phyloP scores from a whole-genome alignment of 1,140 invertebrate species.

The Pseudomyrmex flavicornis region DNA sequence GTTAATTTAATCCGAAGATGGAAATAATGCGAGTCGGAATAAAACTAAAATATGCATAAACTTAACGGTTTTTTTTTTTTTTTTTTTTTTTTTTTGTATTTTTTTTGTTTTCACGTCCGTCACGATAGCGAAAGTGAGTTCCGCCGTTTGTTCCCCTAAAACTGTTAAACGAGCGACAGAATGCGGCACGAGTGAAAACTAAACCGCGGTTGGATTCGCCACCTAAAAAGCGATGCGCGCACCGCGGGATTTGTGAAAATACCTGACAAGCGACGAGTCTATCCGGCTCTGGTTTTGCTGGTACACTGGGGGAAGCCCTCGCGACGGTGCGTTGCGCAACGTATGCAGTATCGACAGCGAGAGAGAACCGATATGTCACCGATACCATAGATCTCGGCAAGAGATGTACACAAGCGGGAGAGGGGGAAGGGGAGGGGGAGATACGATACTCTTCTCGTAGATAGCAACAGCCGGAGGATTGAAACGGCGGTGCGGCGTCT shows the following conservation, averaged over 20 bases:
- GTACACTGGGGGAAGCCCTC: too few relatives aligned
- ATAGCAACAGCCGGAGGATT: not conserved
- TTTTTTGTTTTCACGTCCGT: not conserved
- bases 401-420: not conserved
- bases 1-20: not conserved
- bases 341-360: constrained; percentile 3
- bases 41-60: too few relatives aligned
- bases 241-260: constrained; percentile 22
- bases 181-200: not conserved
- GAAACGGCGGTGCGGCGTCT: not conserved
- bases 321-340: not conserved
- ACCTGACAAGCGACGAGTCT: constrained; percentile 35
- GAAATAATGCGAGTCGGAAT: too few relatives aligned
- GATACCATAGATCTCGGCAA: constrained; percentile 34
- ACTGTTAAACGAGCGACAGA: not conserved
- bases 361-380: constrained; percentile 48
- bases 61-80: too few relatives aligned
- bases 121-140: not conserved
- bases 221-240: not conserved
- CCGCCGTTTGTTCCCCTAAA: too few relatives aligned
- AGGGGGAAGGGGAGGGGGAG: too few relatives aligned
- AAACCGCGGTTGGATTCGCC: constrained; percentile 4
- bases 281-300: constrained; percentile 20
- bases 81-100: too few relatives aligned
- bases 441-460: constrained; percentile 20